These are phyloP conservation scores for Alviniconcha marisindica DNA, from an alignment of 1,140 invertebrate genomes.

Conservation along the genomic window DNA sequence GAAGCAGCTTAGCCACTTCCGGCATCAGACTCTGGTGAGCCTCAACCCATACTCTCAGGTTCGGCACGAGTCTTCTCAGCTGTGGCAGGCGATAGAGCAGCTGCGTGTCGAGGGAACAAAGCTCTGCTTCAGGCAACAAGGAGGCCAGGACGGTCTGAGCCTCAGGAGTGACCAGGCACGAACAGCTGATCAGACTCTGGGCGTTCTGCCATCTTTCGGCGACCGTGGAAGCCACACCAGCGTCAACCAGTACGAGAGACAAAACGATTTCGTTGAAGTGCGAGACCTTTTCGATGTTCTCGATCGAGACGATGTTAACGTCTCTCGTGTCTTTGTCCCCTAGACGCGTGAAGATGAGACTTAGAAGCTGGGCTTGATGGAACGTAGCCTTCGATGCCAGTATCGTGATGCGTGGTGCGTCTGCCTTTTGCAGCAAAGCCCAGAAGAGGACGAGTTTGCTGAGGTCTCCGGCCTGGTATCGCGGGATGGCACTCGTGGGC, in stretches of 20 bases:
- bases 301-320: not conserved
- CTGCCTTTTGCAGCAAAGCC: not conserved
- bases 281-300: not conserved
- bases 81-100: not conserved
- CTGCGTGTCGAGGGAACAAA: not conserved
- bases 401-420: conserved; percentile 11
- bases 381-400: conserved; percentile 29
- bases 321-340: not conserved
- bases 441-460: conserved; percentile 37
- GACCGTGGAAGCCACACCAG: not conserved
- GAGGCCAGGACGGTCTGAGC: not conserved
- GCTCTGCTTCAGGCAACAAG: not conserved
- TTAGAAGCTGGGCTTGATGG: conserved; percentile 18
- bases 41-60: not conserved
- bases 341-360: too few species aligned
- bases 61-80: not conserved
- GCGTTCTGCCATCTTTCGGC: not conserved
- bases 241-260: not conserved
- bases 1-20: not conserved
- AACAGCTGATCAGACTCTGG: not conserved
- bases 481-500: not conserved
- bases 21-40: not conserved
- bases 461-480: conserved; percentile 42
- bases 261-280: not conserved
- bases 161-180: not conserved